These are phyloP conservation scores for Ceuthmochares aereus DNA, from an alignment of 2,113 vertebrate genomes.

Conservation along the genomic window DNA sequence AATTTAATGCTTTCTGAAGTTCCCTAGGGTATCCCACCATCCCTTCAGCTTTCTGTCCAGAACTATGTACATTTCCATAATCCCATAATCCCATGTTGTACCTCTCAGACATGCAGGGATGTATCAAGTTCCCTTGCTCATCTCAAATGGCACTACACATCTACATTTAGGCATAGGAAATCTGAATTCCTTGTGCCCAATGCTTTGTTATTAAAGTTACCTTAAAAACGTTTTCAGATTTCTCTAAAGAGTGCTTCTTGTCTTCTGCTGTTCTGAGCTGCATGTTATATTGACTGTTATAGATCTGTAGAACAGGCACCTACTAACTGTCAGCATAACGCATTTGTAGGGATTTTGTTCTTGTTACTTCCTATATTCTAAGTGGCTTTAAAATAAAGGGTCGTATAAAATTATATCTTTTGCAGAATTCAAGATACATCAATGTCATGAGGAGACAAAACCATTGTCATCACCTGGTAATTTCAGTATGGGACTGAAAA, in stretches of 20 bases:
- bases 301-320: background rate
- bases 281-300: background rate
- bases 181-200: background rate
- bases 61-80: background rate
- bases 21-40: background rate
- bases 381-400: background rate
- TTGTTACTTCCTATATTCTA: background rate
- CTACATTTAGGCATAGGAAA: background rate
- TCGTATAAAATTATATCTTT: background rate
- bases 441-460: background rate
- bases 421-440: background rate
- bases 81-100: rapidly evolving
- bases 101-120: background rate
- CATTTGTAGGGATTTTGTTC: background rate
- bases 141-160: background rate
- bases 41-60: background rate
- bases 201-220: background rate
- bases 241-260: background rate
- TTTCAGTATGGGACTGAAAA: background rate
- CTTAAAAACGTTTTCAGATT: background rate
- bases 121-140: background rate
- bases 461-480: background rate
- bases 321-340: background rate
- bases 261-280: background rate
- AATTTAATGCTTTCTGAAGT: background rate